Base-by-base conservation (phyloP, 1,140 invertebrate species). In the Mycetomoellerius zeteki region DNA sequence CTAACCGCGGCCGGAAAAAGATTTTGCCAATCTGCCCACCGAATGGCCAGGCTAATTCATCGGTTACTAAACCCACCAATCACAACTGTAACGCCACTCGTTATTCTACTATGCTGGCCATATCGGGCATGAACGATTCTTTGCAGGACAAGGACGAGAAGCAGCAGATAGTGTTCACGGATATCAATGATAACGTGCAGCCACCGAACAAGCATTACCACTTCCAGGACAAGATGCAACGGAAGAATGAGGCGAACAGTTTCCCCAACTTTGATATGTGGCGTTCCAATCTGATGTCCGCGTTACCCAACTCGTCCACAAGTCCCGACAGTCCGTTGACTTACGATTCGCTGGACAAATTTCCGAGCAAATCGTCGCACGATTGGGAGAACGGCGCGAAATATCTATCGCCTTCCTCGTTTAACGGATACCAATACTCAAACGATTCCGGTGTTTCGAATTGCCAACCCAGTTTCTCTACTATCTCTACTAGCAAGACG, bases 251-350 rank as follows among this genome's bases (percentile, higher is more conserved):
- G 14, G 14, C 37, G 8, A 21, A 75, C 7, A 60, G 27, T 8
- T 84, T 84, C 4, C 56, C 37, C 14, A 60, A 84, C 14, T 84
- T 84, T n/a, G 69, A 84, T 6, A 84, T 84, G 37, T 84, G 80
- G 80, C 50, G 30, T 3, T 84, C 69, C 0, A 75, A 47, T 60
- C 27, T 75, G 24, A 7, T 58, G 24, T 4, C 80, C 3, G 2
- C 37, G 7, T 60, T 84, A 3, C 21, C 78, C 3, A 19, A 21
- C 12, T 75, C n/a, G 69, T n/a, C 80, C 0, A 16, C 52, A 1
- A 56, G 10, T 10, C 24, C 33, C 21, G 8, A 10, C 2, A 50
- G 24, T 37, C 8, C 52, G 8, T 60, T 60, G 54, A 4, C 21
- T 14, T 16, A 67, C 12, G 80, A 60, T 10, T 33, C 12, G n/a